A percentile compares a stretch with the other conserved stretches of the same genome.
Conservation (phyloP, 2,797 vertebrate species). For the Monodelphis domestica region DNA sequence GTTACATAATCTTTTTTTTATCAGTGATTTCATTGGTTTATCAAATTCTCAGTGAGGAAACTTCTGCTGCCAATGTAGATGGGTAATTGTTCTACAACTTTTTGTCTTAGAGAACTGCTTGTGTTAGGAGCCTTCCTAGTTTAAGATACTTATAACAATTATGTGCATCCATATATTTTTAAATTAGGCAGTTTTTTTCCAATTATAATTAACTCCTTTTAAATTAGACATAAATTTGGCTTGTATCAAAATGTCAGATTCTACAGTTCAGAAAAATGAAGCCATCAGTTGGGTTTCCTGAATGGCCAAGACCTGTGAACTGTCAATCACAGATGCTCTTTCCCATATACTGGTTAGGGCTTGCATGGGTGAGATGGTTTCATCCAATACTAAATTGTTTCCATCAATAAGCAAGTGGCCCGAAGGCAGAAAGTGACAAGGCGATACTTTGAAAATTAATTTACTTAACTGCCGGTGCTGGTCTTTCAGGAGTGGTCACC, state of each 20-base stretch:
- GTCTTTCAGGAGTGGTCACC: constrained; percentile 86
- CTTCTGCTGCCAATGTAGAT: neutral
- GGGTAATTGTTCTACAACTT: neutral
- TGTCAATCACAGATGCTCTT: constrained; percentile 91
- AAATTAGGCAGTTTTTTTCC: constrained; percentile 32
- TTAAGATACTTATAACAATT: constrained; percentile 8
- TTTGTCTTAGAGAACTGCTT: constrained; percentile 17
- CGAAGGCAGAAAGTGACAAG: constrained; percentile 92
- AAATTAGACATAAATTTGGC: constrained; percentile 56
- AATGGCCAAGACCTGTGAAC: constrained; percentile 87
- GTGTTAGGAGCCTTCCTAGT: neutral
- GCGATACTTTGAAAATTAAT: constrained; percentile 95
- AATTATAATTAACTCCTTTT: constrained; percentile 38
- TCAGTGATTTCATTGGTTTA: neutral
- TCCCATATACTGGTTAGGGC: constrained; percentile 87
- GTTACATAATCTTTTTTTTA: neutral
- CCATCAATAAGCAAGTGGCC: constrained; percentile 88
- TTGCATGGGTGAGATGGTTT: constrained; percentile 95
- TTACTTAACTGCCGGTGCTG: constrained; percentile 91
- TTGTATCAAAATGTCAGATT: constrained; percentile 78
- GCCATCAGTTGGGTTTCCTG: constrained; percentile 86
- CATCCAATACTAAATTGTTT: constrained; percentile 87
- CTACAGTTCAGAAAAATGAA: constrained; percentile 87
- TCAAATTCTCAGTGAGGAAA: neutral
- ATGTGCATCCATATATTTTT: neutral